phyloP scores from a whole-genome alignment of 2,113 vertebrate species.

The Ceyx cyanopectus region DNA sequence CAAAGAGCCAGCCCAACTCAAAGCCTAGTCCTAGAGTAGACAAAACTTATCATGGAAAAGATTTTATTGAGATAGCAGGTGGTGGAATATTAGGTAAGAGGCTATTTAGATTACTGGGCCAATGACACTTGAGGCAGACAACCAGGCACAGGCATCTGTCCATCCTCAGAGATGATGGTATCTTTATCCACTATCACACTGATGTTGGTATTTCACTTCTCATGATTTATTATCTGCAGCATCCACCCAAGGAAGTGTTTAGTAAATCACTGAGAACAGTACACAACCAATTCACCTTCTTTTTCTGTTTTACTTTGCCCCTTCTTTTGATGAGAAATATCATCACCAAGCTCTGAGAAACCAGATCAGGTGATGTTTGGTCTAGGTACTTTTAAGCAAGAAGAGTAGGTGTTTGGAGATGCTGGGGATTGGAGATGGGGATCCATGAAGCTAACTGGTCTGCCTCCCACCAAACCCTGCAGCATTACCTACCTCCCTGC shows the following conservation, averaged over 20 bases:
- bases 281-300: neutral
- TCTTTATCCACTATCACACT: neutral
- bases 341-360: neutral
- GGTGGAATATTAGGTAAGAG: neutral
- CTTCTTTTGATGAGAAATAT: neutral
- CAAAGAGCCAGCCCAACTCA: neutral
- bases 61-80: neutral
- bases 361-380: neutral
- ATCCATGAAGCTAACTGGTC: neutral
- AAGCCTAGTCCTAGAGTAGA: neutral
- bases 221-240: neutral
- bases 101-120: neutral
- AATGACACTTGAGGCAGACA: neutral
- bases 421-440: neutral
- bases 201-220: neutral
- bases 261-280: neutral
- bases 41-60: neutral
- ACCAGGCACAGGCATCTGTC: neutral
- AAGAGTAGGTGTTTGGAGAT: fast-evolving
- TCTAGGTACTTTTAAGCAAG: neutral
- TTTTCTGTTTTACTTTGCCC: neutral
- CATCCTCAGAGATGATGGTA: neutral
- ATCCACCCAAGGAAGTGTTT: neutral
- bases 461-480: neutral
- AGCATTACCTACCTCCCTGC: neutral